Evolutionary conservation across 2,888 invertebrate genomes (phyloP).

Genomic region (Incurvaria masculella): DNA sequence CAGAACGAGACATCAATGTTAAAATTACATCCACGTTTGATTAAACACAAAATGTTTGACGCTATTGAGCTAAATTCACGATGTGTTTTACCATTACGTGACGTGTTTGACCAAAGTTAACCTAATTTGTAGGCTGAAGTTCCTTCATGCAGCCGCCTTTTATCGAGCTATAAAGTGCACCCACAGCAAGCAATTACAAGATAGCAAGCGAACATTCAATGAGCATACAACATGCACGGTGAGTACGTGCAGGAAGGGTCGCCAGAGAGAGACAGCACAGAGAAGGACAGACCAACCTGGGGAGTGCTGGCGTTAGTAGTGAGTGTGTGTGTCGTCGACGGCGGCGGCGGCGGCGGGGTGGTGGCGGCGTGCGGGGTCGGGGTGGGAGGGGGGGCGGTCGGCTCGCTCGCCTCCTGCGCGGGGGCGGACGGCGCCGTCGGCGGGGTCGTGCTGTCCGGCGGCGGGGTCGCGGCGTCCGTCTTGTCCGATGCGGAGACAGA

Average conservation of each 20-base stretch:
- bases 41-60: too few relatives aligned
- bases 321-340: conserved; percentile 24
- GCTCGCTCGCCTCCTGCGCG: conserved; percentile 16
- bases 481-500: conserved; percentile 33
- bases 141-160: too few relatives aligned
- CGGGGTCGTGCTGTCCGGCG: conserved; percentile 11
- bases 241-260: neutral
- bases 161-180: too few relatives aligned
- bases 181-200: too few relatives aligned
- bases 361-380: conserved; percentile 20
- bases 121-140: too few relatives aligned
- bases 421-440: conserved; percentile 11
- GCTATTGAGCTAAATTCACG: too few relatives aligned
- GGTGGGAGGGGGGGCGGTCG: conserved; percentile 23
- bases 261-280: neutral
- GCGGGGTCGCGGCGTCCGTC: conserved; percentile 17
- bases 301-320: conserved; percentile 32
- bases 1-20: too few relatives aligned
- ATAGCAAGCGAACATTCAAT: too few relatives aligned
- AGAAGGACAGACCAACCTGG: neutral
- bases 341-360: conserved; percentile 25
- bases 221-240: too few relatives aligned
- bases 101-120: too few relatives aligned
- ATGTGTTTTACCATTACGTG: too few relatives aligned
- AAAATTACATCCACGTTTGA: too few relatives aligned